Evolutionary conservation across 2,797 vertebrate species (phyloP), one percentile per base, ranked within the genome.

Genomic region (Falco concolor): DNA sequence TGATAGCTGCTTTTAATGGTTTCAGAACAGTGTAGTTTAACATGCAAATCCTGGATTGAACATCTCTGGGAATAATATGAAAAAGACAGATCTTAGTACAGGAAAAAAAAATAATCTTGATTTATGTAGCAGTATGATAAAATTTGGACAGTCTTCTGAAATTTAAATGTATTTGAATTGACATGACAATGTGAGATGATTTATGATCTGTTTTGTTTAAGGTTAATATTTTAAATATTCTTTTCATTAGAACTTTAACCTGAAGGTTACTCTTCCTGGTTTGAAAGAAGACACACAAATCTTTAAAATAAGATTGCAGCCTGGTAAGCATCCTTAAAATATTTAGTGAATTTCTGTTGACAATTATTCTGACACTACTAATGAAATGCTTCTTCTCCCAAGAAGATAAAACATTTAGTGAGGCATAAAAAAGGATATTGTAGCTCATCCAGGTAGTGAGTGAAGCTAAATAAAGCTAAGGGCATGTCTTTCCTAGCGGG

Each of bases 231-330:
- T 90, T 27, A 83, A 90, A 78, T 90, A 56, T 86, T 93, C 61
- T 96, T 94, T 95, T 93, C 32, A 64, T 96, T 97, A 99, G 99
- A 98, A 95, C 74, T 98, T 98, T 86, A 97, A 96, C 75, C 79
- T 99, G 92, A 98, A 98, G 40, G 97, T 99, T 96, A 98, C 83
- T 73, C 90, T 99, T 69, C 98, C 98, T 23, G 98, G 98, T 72
- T 96, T 99, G 89, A 98, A 97, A 96, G 96, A 98, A 90, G 97
- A 98, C 86, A 98, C 97, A 2, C 98, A 98, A 90, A 95, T 74
- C 42, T 20, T 98, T 72, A 98, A 98, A 96, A 98, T 99, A 81
- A 97, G 96, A 90, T 95, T 99, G 67, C 96, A 98, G 34, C 99
- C 99, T 94, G 99, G 99, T 99, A 97, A 97, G 97, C 96, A 47